Base-by-base conservation (phyloP, 2,888 invertebrate species). In the Acheta domesticus region DNA sequence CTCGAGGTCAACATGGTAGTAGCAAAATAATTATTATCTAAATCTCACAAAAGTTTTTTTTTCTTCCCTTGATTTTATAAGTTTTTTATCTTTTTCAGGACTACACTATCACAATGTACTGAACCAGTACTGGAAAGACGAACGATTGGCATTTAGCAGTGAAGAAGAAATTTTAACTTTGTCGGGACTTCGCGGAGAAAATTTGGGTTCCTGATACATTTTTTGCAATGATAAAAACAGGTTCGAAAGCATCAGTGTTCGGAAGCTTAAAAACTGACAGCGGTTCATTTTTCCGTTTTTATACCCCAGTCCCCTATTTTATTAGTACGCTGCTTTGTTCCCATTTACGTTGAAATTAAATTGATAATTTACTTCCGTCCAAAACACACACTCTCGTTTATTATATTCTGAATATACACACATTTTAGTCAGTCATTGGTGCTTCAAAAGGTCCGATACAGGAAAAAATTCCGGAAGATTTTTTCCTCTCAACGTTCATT, bases 131-230 rank as follows among this genome's bases (percentile, higher is more conserved):
- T 99, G 99, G 99, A 96, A 94, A 85, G 99, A 99, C 87, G 98
- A 98, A 86, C 90, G 99, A 85, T 89, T 99, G 83, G 94, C 94
- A 79, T 98, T 98, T 88, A 95, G 96, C 83, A 90, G 92, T 79
- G 91, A 92, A 80, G 94, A 95, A 83, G 95, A 96, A 86, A 92
- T 96, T 82, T 90, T 99, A 84, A 98, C 98, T 2, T 89, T 99
- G 79, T 97, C 98, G 48, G 98, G 98, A 98, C 87, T 99, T 99
- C 86, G 96, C 97, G 12, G 98, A 98, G 87, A 96, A 96, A 88
- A 99, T 99, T 86, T 99, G 99, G 99, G 98, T 99, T 36, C 99
- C 99, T 16, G 99, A 99, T 87, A 99, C 99, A 75, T 99, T 99
- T 89, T 97, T 99, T 87, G 98, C 99, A 82, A 99, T 87, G 99